Percentiles rank a stretch among this genome's conserved stretches.
Evolutionary conservation across 1,140 invertebrate species (phyloP).

Genomic region (Drosophila hydei): DNA sequence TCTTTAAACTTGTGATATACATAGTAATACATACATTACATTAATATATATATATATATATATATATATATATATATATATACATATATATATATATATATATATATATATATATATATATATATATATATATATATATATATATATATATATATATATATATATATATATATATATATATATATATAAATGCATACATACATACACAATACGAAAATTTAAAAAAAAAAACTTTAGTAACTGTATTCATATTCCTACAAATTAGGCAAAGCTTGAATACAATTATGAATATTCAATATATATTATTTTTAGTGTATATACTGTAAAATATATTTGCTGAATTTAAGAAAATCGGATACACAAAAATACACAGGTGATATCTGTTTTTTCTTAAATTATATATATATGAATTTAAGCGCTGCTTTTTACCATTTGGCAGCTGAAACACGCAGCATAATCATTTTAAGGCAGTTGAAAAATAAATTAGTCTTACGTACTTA

Average conservation of each 20-base stretch:
- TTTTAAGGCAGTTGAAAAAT: background rate
- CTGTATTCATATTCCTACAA: conserved; percentile 3
- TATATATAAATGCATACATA: background rate
- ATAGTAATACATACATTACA: conserved; percentile 45
- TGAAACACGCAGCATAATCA: background rate
- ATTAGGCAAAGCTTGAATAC: background rate
- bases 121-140: conserved; percentile 11
- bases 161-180: conserved; percentile 17
- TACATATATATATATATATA: background rate
- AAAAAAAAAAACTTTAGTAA: background rate
- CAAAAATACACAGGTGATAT: too few species aligned
- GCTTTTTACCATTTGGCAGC: background rate
- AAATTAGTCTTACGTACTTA: background rate
- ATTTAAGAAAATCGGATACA: background rate
- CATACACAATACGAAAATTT: conserved; percentile 6
- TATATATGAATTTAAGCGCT: too few species aligned
- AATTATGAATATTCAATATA: conserved; percentile 3
- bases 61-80: background rate
- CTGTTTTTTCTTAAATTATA: too few species aligned
- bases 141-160: conserved; percentile 11
- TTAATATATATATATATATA: background rate
- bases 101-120: conserved; percentile 2
- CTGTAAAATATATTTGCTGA: background rate
- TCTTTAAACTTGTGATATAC: conserved; percentile 80
- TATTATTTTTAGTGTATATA: background rate